A percentile compares a stretch with the other conserved stretches of the same genome.
Evolutionary conservation across 2,888 invertebrate genomes (phyloP).

Genomic region (Mimachlamys varia): DNA sequence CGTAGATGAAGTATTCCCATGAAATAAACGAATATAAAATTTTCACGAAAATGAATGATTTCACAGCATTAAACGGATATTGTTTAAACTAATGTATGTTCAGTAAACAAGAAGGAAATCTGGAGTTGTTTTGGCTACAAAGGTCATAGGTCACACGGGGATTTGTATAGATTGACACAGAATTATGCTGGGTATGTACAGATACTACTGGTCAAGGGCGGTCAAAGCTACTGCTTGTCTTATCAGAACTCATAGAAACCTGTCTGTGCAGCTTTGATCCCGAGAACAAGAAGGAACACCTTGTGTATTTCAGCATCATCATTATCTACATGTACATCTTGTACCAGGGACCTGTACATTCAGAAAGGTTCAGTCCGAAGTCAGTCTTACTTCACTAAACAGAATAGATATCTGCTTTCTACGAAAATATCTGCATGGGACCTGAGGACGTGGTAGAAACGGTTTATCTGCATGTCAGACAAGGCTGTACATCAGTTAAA

Average conservation of each 20-base stretch:
- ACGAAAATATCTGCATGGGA: neutral
- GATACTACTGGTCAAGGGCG: neutral
- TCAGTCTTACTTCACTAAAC: neutral
- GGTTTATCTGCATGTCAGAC: neutral
- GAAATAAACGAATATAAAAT: no score
- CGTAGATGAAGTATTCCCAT: no score
- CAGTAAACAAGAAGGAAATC: no score
- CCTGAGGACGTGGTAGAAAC: neutral
- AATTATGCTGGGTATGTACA: no score
- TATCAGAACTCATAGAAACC: neutral
- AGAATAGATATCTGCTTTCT: neutral
- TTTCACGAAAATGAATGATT: no score
- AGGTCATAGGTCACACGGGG: no score
- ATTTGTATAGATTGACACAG: no score
- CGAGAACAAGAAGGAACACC: neutral
- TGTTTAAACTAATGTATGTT: no score
- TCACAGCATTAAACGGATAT: no score
- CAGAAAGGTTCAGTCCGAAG: neutral
- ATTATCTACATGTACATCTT: neutral
- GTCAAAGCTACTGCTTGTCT: neutral
- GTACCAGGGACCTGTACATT: neutral
- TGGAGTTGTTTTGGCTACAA: no score
- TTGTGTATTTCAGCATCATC: neutral
- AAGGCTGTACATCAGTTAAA: neutral
- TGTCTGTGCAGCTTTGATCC: neutral